Percentiles rank a stretch among this genome's conserved stretches.
phyloP scores from a whole-genome alignment of 2,888 invertebrate species.

The Fragum whitleyi region DNA sequence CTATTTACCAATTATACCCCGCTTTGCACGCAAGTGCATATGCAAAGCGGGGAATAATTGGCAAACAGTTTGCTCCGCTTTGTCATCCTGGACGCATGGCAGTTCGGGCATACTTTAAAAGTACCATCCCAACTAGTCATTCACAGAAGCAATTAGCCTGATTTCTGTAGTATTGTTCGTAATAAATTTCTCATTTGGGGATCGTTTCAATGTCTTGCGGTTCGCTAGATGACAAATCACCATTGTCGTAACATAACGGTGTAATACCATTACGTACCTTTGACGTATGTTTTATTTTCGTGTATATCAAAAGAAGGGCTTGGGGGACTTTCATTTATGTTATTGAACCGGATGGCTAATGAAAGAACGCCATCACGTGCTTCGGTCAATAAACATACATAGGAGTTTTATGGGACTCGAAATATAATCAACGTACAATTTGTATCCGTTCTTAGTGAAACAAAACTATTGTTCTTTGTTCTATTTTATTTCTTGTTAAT shows the following conservation, averaged over 20 bases:
- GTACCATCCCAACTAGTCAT: too few species aligned
- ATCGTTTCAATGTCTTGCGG: not conserved
- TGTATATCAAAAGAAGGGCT: constrained; percentile 1
- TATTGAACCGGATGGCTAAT: constrained; percentile 1
- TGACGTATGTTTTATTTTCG: constrained; percentile 4
- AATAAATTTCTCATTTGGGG: not conserved
- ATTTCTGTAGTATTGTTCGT: not conserved
- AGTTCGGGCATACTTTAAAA: too few species aligned
- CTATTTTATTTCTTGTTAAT: too few species aligned
- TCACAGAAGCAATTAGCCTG: not conserved
- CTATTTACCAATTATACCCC: too few species aligned
- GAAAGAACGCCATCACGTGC: not conserved
- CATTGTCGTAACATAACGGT: not conserved
- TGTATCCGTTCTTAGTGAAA: too few species aligned
- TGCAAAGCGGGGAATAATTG: too few species aligned
- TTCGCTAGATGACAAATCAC: constrained; percentile 4
- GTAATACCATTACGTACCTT: not conserved
- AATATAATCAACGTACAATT: too few species aligned
- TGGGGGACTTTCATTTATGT: constrained; percentile 5
- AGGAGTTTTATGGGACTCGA: not conserved
- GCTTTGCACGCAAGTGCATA: too few species aligned
- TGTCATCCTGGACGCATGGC: too few species aligned
- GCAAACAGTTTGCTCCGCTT: too few species aligned
- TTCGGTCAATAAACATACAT: not conserved
- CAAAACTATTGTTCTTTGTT: too few species aligned